Conservation (phyloP, 2,888 invertebrate species). For the Geophilus truncorum region DNA sequence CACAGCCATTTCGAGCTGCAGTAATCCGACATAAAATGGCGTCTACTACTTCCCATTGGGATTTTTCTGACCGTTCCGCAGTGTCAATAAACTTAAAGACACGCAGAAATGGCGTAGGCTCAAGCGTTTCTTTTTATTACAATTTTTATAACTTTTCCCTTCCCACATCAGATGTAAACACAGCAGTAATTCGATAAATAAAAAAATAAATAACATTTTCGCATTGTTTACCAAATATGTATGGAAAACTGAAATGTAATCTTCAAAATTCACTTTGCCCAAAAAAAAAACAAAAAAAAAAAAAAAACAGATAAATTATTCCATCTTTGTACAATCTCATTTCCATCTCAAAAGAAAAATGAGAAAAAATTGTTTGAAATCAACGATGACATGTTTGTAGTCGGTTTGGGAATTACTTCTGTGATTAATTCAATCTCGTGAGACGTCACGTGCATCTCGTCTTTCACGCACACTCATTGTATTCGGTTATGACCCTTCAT, state of each 20-base stretch:
- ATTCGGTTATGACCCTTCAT: not conserved
- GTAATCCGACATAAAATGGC: not conserved
- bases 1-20: not conserved
- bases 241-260: not conserved
- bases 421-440: not conserved
- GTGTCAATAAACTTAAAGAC: not conserved
- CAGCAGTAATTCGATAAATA: not conserved
- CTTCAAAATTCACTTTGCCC: not conserved
- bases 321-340: too few species aligned
- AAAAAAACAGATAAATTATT: too few species aligned
- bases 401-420: not conserved
- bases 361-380: too few species aligned
- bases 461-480: not conserved
- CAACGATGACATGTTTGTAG: not conserved
- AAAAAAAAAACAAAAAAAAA: not conserved
- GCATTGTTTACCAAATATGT: not conserved
- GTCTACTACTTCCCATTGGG: not conserved
- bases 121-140: too few species aligned
- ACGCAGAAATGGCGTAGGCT: not conserved
- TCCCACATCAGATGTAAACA: not conserved
- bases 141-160: not conserved
- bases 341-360: not conserved
- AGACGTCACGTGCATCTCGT: not conserved
- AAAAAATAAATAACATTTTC: not conserved
- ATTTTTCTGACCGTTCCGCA: not conserved